Evolutionary conservation across 2,113 vertebrate species (phyloP).

Genomic region (Xiphophorus couchianus): DNA sequence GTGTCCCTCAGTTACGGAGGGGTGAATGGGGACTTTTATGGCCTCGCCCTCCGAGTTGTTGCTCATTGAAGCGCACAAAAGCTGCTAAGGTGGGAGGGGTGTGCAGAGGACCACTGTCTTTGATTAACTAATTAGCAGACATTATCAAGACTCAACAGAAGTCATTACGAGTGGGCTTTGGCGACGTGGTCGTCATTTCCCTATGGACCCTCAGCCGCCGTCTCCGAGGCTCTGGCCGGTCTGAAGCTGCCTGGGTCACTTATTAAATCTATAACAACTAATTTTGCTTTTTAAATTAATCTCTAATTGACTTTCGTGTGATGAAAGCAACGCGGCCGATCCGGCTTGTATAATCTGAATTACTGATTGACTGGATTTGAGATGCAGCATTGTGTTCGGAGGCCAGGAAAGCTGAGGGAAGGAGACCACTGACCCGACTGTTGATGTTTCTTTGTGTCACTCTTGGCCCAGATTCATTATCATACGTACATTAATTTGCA

Average conservation of each 20-base stretch:
- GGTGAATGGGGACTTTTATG: conserved; percentile 57
- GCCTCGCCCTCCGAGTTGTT: conserved; percentile 57
- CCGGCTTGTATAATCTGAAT: conserved; percentile 54
- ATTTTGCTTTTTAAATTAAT: conserved; percentile 78
- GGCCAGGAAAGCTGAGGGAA: conserved; percentile 30
- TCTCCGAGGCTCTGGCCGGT: conserved; percentile 49
- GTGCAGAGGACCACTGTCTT: conserved; percentile 70
- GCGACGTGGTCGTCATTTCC: conserved; percentile 69
- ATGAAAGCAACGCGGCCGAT: conserved; percentile 59
- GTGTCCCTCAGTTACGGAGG: conserved; percentile 55
- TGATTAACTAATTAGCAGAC: conserved; percentile 83
- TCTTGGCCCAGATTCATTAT: conserved; percentile 23
- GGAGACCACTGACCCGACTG: conserved; percentile 18
- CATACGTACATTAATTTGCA: conserved; percentile 23
- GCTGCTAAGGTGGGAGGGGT: conserved; percentile 70
- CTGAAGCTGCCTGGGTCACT: conserved; percentile 65
- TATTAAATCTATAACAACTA: conserved; percentile 77
- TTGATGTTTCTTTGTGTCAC: conserved; percentile 24
- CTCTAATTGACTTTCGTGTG: conserved; percentile 76
- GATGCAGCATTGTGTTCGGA: conserved; percentile 41
- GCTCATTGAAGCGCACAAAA: conserved; percentile 66
- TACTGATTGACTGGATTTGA: conserved; percentile 53
- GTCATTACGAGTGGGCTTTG: conserved; percentile 76
- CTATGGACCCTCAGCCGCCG: conserved; percentile 45
- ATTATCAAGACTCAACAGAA: conserved; percentile 83